Base-by-base conservation (phyloP, 2,113 vertebrate genomes). In the Ahaetulla prasina region DNA sequence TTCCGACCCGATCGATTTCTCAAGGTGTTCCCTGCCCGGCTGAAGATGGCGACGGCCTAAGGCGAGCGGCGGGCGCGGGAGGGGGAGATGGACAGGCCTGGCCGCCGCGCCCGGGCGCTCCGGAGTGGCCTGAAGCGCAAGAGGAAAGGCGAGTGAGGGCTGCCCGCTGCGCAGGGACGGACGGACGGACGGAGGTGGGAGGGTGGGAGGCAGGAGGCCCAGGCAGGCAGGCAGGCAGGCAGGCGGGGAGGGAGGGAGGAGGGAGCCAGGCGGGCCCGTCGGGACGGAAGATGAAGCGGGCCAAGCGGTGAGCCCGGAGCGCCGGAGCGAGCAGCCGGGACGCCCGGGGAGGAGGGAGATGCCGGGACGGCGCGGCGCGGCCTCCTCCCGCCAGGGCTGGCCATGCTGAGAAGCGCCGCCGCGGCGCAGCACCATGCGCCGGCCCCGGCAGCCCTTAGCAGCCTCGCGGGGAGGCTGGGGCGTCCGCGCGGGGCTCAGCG, bases 11-110 rank as follows among this genome's bases (percentile, higher is more conserved):
- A 96, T 93, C 96, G 94, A 96, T 96, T 96, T 96, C 97, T 97
- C 97, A 97, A 98, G 97, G 98, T 97, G 97, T 97, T 97, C 97
- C 97, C 97, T 93, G 96, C 95, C 96, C 97, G 95, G 97, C 97
- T 95, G 97, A 98, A 98, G 98, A 98, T 98, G 98, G 98, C 98
- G 98, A 98, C 97, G 97, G 97, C 96, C 94, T 98, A 97, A 96
- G 92, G 63, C 74, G 92, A 90, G 93, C 85, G 92, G 91, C 86
- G 63, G 87, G 80, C 87, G 52, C 88, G 90, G n/a, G 49, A 25
- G 68, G 50, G 47, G 68, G 74, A 3, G 50, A 53, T 54, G 80
- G 90, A 16, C 52, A 8, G 50, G 80, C 53, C 10, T 80, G 93
- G 95, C 91, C 94, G 92, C 60, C 89, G 96, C 94, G 93, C 95